These are phyloP conservation scores for Zapornia atra DNA, from an alignment of 2,113 vertebrate species.

Conservation along the genomic window DNA sequence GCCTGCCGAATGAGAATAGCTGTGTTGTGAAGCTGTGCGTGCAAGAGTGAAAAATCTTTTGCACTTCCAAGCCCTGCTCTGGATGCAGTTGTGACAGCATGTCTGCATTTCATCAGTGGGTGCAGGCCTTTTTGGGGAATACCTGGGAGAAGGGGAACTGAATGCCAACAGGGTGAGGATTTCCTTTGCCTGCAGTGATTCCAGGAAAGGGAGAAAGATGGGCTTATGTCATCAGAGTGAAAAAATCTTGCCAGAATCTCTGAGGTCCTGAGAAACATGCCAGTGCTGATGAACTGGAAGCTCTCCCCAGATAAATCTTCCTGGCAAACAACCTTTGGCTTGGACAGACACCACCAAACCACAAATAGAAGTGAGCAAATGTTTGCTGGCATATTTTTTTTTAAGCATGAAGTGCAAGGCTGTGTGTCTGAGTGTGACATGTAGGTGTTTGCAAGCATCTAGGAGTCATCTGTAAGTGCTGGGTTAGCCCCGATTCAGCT, in stretches of 20 bases:
- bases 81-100: not conserved
- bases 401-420: not conserved
- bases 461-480: not conserved
- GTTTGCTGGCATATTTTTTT: not conserved
- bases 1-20: not conserved
- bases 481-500: not conserved
- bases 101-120: fast-evolving
- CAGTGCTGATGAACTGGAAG: not conserved
- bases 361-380: not conserved
- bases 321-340: not conserved
- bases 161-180: not conserved
- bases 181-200: not conserved
- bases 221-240: not conserved
- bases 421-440: not conserved
- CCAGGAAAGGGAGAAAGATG: not conserved
- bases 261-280: not conserved
- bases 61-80: not conserved
- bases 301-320: not conserved
- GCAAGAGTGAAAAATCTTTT: not conserved
- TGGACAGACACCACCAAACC: not conserved
- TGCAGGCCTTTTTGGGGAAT: not conserved
- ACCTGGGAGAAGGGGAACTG: not conserved
- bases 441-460: not conserved
- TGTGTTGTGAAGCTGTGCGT: not conserved
- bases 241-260: not conserved